Evolutionary conservation across 2,797 vertebrate genomes (phyloP), one percentile per base, ranked within the genome.

Genomic region (Cirrhinus molitorella): DNA sequence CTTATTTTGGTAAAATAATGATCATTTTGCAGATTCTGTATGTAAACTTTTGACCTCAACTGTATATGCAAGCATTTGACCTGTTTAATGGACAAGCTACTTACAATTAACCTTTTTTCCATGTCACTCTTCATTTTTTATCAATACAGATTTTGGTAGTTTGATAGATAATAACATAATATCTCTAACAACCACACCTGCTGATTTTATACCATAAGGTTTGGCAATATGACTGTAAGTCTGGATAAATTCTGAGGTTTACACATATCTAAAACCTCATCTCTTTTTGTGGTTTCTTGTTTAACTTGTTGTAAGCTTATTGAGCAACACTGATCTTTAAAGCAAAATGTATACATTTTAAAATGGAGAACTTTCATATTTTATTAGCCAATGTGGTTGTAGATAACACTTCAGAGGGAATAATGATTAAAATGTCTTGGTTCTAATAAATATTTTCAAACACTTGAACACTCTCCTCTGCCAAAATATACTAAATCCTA

Each of bases 261-360:
- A 40, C 4, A 19, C 21, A n/a, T 51, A 79, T 40, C 77, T 79
- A 40, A 40, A 79, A 53, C 43, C 59, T 61, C 34, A 76, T 77
- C 17, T 47, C 12, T 66, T 51, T 4, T 19, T 51, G 61, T 23
- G 43, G 37, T 65, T 79, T 79, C 28, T 66, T 49, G 34, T 34
- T 45, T 5, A 34, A 21, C 28, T 16, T 34, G 4, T 13, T 51
- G 12, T 12, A 40, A 51, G 31, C 66, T 40, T 23, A 21, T 25
- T 45, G 40, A 40, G 19, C 55, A 25, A 43, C 31, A 55, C 10
- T 37, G n/a, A 68, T 4, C 63, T 67, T 53, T 37, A 2, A 61
- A 19, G 74, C 19, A 14, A 16, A 16, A 14, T 45, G 23, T 14
- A 28, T 14, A 71, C 9, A 49, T 17, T 0, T 25, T 13, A 70